phyloP scores from a whole-genome alignment of 2,888 invertebrate species.

The Drosophila parthenogenetica region DNA sequence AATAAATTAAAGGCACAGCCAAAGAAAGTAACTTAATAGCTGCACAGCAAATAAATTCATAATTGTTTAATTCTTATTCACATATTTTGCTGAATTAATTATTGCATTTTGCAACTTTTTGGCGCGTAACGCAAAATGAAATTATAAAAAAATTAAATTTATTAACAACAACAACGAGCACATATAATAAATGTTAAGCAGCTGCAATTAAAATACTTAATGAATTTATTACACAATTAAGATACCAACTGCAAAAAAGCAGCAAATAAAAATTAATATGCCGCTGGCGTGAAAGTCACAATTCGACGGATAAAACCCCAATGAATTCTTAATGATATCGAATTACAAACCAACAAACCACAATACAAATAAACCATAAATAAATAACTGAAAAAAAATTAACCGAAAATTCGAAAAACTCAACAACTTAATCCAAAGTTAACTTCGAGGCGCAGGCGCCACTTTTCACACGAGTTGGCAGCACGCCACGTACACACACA shows the following conservation, averaged over 20 bases:
- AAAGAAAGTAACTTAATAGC: constrained; percentile 56
- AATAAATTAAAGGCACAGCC: constrained; percentile 43
- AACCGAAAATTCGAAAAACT: constrained; percentile 23
- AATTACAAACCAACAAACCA: constrained; percentile 23
- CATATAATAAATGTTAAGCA: constrained; percentile 59
- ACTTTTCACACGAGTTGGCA: constrained; percentile 76
- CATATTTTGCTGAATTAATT: constrained; percentile 35
- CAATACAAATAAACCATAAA: constrained; percentile 22
- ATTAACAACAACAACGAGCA: constrained; percentile 12
- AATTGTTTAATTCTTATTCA: constrained; percentile 58
- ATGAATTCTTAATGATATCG: constrained; percentile 70
- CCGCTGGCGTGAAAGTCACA: constrained; percentile 74
- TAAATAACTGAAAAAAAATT: constrained; percentile 13
- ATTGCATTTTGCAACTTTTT: constrained; percentile 50
- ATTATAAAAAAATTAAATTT: constrained; percentile 19
- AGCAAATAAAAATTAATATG: constrained; percentile 61
- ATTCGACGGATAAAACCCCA: constrained; percentile 45
- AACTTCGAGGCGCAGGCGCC: constrained; percentile 71
- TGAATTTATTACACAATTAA: constrained; percentile 79
- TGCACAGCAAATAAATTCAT: constrained; percentile 18
- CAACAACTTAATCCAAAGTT: constrained; percentile 51
- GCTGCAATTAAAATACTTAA: constrained; percentile 74
- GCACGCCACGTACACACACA: constrained; percentile 36
- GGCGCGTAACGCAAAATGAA: constrained; percentile 48
- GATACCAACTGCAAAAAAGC: constrained; percentile 27